A percentile compares a stretch with the other conserved stretches of the same genome.
Evolutionary conservation across 2,113 vertebrate species (phyloP).

Genomic region (Merops nubicus): DNA sequence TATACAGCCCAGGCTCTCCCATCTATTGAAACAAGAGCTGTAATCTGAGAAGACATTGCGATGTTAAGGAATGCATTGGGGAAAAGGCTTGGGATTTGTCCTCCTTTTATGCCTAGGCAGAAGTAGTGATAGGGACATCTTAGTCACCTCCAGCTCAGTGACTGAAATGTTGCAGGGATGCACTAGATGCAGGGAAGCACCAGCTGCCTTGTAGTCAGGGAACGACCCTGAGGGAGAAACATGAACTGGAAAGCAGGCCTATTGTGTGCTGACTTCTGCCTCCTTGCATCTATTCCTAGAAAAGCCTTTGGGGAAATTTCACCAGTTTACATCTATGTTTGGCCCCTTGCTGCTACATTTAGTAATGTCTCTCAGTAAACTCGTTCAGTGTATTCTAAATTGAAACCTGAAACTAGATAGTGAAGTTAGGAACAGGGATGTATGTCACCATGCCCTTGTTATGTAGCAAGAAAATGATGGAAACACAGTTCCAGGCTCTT

Average conservation of each 20-base stretch:
- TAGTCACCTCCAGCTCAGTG: background rate
- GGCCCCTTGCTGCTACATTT: background rate
- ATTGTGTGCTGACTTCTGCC: background rate
- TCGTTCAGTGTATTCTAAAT: background rate
- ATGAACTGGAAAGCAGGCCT: background rate
- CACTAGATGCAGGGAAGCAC: background rate
- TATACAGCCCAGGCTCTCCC: background rate
- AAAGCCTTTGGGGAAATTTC: background rate
- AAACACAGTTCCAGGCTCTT: background rate
- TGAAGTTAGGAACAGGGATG: background rate
- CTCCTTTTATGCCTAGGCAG: background rate
- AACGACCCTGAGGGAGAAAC: background rate
- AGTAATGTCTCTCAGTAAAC: background rate
- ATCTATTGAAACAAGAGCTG: background rate
- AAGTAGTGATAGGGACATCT: background rate
- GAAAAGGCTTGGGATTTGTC: background rate
- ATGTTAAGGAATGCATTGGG: background rate
- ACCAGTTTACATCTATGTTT: background rate
- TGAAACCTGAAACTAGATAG: background rate
- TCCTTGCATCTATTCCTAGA: background rate
- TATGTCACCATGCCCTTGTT: background rate
- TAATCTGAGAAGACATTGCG: background rate
- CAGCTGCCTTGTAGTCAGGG: background rate
- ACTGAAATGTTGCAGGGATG: background rate
- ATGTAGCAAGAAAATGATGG: background rate